phyloP scores from a whole-genome alignment of 92 coral and sea anemone genomes.

The Palythoa grandis region DNA sequence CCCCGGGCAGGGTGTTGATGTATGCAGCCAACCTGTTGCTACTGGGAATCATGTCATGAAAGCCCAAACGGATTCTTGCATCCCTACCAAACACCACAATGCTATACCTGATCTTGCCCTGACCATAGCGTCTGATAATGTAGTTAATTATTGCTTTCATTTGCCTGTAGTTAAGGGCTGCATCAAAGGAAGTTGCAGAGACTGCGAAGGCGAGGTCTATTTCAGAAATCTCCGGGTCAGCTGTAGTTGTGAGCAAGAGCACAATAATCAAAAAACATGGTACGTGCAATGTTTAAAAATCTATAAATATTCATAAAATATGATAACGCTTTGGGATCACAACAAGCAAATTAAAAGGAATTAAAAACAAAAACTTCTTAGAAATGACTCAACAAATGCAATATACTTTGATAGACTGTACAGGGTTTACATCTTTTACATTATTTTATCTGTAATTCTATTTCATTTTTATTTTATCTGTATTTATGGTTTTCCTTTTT shows the following conservation, averaged over 20 bases:
- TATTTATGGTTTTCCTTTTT: too few species aligned
- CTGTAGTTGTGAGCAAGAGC: neutral
- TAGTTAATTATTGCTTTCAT: slow-evolving; percentile 33
- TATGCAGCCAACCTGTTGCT: slow-evolving; percentile 16
- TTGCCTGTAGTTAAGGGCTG: slow-evolving; percentile 27
- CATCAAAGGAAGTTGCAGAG: slow-evolving; percentile 37
- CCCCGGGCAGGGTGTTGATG: slow-evolving; percentile 1
- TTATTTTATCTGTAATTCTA: too few species aligned
- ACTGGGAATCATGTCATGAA: slow-evolving; percentile 7
- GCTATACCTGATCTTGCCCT: slow-evolving; percentile 33
- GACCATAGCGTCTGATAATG: slow-evolving; percentile 36
- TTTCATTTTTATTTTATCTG: too few species aligned
- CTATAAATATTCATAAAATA: too few species aligned
- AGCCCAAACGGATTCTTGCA: slow-evolving; percentile 14
- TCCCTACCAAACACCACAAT: slow-evolving; percentile 15
- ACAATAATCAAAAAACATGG: neutral
- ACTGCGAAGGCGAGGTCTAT: slow-evolving; percentile 37
- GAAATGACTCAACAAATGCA: too few species aligned
- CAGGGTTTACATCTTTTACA: too few species aligned
- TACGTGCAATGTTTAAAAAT: neutral
- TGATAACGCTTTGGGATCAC: too few species aligned
- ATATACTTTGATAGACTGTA: too few species aligned
- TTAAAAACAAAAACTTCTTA: too few species aligned
- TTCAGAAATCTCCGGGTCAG: slow-evolving; percentile 35
- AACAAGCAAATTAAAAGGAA: too few species aligned